Base-by-base conservation (phyloP, 2,888 invertebrate species). In the Itoplectis maculator region DNA sequence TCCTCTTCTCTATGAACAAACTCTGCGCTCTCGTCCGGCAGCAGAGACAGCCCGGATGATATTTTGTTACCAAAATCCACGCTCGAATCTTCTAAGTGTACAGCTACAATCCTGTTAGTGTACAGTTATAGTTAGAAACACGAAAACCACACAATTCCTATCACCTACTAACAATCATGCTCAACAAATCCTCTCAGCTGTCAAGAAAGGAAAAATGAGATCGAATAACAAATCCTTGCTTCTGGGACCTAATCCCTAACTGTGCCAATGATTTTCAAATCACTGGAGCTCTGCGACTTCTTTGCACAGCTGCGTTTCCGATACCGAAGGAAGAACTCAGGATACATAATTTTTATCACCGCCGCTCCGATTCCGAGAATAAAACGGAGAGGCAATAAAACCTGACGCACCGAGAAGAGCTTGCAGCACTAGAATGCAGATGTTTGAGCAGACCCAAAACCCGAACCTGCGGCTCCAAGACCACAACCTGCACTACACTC, bases 61-160 rank as follows among this genome's bases (percentile, higher is more conserved):
- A 81, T 13, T 23, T 9, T 13, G 11, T 37, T 74, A 47, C 45
- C 45, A 20, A 23, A 47, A 76, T 49, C 61, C 45, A 42, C 20
- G 45, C 18, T 73, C 59, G 65, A 11, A 49, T 70, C 42, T 42
- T 45, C 65, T 11, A 23, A 23, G 11, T 18, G 45, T 45, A 73
- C 85, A 66, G 84, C 82, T 84, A 84, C 80, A 84, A 83, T 88
- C 89, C 89, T 89, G 86, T 84, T 85, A 65, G 87, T 29, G 69
- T 87, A 87, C 42, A 7, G 29, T 11, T 13, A 6, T 6, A 40
- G 42, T 49, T n/a, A 47, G 23, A 69, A 40, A 9, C 23, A 70
- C 49, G 23, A 61, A 78, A 70, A 72, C 18, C 37, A 59, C 35
- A n/a, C 6, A 7, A 15, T 35, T 13, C 5, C 13, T 15, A 59